Conservation (phyloP, 2,888 invertebrate species). For the Chymomyza procnemis region DNA sequence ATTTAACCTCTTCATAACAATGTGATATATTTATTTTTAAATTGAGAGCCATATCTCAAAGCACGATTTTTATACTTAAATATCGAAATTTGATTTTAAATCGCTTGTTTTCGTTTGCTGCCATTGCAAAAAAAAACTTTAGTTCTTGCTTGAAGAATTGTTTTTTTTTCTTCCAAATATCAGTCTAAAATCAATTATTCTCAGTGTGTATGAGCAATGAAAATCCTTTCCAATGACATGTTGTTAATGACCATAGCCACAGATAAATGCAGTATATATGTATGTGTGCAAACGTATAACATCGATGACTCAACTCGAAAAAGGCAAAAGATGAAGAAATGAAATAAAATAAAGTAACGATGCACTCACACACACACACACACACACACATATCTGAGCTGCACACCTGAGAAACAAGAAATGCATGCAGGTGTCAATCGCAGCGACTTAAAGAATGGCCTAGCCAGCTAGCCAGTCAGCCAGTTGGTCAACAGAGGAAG, state of each 20-base stretch:
- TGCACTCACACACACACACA: slow-evolving; percentile 28
- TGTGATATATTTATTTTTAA: no score
- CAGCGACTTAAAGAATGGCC: slow-evolving; percentile 55
- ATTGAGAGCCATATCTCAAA: no score
- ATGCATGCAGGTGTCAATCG: slow-evolving; percentile 75
- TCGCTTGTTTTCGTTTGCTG: no score
- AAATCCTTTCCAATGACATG: slow-evolving; percentile 64
- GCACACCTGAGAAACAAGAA: slow-evolving; percentile 73
- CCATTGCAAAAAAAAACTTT: slow-evolving; percentile 24
- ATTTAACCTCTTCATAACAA: no score
- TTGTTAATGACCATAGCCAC: background rate
- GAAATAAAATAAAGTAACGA: slow-evolving; percentile 68
- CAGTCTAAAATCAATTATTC: background rate
- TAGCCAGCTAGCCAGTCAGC: slow-evolving; percentile 32
- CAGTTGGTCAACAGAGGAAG: slow-evolving; percentile 27
- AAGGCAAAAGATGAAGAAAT: slow-evolving; percentile 60
- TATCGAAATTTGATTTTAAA: no score
- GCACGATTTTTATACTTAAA: no score
- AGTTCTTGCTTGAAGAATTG: no score
- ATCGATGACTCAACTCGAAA: slow-evolving; percentile 59
- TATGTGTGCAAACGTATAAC: slow-evolving; percentile 54
- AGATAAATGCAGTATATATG: no score
- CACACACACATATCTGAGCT: slow-evolving; percentile 47
- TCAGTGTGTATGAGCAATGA: slow-evolving; percentile 51
- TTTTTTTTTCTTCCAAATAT: no score